These are phyloP conservation scores for Darevskia mixta DNA, from an alignment of 2,797 vertebrate species.

Conservation along the genomic window DNA sequence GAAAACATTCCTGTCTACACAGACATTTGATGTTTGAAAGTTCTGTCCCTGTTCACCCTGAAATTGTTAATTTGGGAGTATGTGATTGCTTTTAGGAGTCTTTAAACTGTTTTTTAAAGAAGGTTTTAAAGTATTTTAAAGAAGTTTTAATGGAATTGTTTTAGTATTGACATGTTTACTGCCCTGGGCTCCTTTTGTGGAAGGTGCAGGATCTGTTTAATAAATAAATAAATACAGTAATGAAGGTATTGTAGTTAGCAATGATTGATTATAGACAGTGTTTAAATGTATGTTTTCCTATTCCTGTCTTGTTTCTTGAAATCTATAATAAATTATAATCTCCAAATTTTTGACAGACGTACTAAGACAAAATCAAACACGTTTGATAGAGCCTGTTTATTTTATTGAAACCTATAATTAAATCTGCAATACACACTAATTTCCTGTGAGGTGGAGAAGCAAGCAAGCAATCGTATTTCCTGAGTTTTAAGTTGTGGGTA, in stretches of 20 bases:
- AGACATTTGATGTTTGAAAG: too few relatives aligned
- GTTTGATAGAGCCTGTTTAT: slow-evolving; percentile 66
- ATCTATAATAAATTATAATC: slow-evolving; percentile 59
- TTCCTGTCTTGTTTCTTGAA: slow-evolving; percentile 49
- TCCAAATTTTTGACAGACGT: slow-evolving; percentile 64
- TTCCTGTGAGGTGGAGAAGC: slow-evolving; percentile 65
- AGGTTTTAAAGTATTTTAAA: neutral
- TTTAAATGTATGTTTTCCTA: slow-evolving; percentile 61
- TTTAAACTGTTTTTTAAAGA: too few relatives aligned
- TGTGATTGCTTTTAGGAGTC: too few relatives aligned
- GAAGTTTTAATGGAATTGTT: neutral
- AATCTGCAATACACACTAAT: slow-evolving; percentile 68
- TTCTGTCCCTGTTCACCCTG: too few relatives aligned
- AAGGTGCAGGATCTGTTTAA: neutral
- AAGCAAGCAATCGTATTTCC: slow-evolving; percentile 58
- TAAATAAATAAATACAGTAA: neutral
- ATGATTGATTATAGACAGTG: slow-evolving; percentile 44
- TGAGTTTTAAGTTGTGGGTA: slow-evolving; percentile 62
- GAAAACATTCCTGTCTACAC: too few relatives aligned
- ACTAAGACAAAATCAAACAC: slow-evolving; percentile 63
- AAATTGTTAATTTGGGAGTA: too few relatives aligned
- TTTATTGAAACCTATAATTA: slow-evolving; percentile 67
- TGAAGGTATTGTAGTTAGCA: slow-evolving; percentile 13
- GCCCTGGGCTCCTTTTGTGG: neutral
- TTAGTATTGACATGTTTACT: too few relatives aligned